Percentiles rank a stretch among this genome's conserved stretches.
These are phyloP conservation scores for Rhynchophorus ferrugineus DNA, from an alignment of 1,140 invertebrate species.

Conservation along the genomic window DNA sequence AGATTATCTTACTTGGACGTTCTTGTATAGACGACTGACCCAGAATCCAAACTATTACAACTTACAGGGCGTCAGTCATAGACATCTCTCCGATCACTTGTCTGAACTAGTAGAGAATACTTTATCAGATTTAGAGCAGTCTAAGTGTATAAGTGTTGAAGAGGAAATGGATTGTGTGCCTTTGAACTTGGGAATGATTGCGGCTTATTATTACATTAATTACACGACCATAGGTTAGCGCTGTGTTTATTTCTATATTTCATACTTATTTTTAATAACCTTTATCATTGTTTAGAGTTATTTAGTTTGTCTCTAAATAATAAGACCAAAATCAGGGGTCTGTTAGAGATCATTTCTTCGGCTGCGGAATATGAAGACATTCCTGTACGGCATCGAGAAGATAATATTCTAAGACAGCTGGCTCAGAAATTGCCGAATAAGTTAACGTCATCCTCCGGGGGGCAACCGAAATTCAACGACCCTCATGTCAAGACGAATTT, in stretches of 20 bases:
- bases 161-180: conserved; percentile 96
- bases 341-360: conserved; percentile 96
- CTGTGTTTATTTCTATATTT: too few relatives aligned
- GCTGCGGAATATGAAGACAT: conserved; percentile 95
- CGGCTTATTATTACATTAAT: conserved; percentile 99
- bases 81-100: conserved; percentile 95
- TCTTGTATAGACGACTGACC: conserved; percentile 92
- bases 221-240: conserved; percentile 95
- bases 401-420: conserved; percentile 77
- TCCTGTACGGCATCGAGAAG: conserved; percentile 92
- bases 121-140: conserved; percentile 90
- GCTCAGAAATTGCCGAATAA: conserved; percentile 75
- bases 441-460: conserved; percentile 48
- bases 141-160: conserved; percentile 96
- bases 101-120: conserved; percentile 98
- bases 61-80: conserved; percentile 91
- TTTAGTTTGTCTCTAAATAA: conserved; percentile 94
- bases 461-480: conserved; percentile 72
- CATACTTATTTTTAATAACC: too few relatives aligned
- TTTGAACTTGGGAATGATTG: conserved; percentile 98
- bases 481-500: conserved; percentile 97
- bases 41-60: conserved; percentile 99
- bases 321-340: conserved; percentile 94
- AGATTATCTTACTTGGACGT: conserved; percentile 99
- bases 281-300: conserved; percentile 58